Evolutionary conservation across 30 jellyfish, hydroid and myxozoan species (phyloP).

Genomic region (Mastigias papua): DNA sequence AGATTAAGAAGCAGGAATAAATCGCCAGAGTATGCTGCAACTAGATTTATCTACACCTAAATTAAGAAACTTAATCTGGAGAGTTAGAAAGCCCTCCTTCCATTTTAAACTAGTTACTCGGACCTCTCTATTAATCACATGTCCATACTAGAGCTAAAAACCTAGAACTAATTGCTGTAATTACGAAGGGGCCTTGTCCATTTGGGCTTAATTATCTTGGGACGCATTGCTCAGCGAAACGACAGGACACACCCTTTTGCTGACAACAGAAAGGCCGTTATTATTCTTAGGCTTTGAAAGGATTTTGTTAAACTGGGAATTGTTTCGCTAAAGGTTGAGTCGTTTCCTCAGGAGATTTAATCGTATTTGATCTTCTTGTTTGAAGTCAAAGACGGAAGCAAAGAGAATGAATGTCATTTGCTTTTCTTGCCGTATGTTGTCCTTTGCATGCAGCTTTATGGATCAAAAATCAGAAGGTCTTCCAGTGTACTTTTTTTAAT

Average conservation of each 20-base stretch:
- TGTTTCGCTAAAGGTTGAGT: slow-evolving; percentile 3
- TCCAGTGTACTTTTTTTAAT: background rate
- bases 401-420: background rate
- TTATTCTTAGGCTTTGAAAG: background rate
- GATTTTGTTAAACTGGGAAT: background rate
- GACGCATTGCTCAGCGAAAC: background rate
- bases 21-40: too few relatives aligned
- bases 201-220: background rate
- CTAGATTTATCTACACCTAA: too few relatives aligned
- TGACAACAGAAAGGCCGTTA: background rate
- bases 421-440: background rate
- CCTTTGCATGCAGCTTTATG: background rate
- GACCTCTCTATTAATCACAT: too few relatives aligned
- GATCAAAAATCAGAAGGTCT: background rate
- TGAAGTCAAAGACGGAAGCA: slow-evolving; percentile 4
- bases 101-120: too few relatives aligned
- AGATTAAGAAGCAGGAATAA: too few relatives aligned
- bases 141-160: too few relatives aligned
- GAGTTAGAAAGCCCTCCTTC: too few relatives aligned
- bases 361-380: background rate
- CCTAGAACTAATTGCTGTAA: too few relatives aligned
- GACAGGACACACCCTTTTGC: background rate
- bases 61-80: too few relatives aligned
- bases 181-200: too few relatives aligned
- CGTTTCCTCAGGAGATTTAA: slow-evolving; percentile 19